These are phyloP conservation scores for Autographa pulchrina DNA, from an alignment of 2,888 invertebrate genomes.

Conservation along the genomic window DNA sequence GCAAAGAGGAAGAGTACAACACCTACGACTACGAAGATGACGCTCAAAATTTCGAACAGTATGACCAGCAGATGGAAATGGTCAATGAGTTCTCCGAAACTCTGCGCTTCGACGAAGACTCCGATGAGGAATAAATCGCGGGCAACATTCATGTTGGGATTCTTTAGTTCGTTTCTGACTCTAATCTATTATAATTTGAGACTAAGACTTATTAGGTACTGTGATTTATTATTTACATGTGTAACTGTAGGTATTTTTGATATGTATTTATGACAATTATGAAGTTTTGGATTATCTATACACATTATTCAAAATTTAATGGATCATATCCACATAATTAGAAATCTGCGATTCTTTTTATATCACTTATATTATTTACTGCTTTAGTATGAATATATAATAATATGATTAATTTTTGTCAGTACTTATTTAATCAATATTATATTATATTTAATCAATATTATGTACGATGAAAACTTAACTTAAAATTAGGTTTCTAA, in stretches of 20 bases:
- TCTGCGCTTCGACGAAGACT: background rate
- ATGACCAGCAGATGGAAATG: constrained; percentile 13
- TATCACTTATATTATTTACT: background rate
- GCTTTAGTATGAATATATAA: background rate
- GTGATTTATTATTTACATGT: constrained; percentile 24
- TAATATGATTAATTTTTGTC: background rate
- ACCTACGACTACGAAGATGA: constrained; percentile 40
- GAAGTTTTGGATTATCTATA: constrained; percentile 27
- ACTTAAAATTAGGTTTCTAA: background rate
- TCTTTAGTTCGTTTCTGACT: background rate
- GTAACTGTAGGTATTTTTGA: constrained; percentile 42
- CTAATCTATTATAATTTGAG: constrained; percentile 10
- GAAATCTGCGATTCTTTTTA: background rate
- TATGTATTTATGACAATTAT: constrained; percentile 21
- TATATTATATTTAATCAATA: background rate
- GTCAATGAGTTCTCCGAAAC: background rate
- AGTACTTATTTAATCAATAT: background rate
- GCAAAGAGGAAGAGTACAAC: background rate
- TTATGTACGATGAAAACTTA: background rate
- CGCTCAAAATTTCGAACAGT: constrained; percentile 4
- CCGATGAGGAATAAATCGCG: background rate
- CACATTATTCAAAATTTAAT: background rate
- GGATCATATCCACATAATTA: background rate
- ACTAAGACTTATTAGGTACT: constrained; percentile 21
- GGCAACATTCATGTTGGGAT: background rate